phyloP scores from a whole-genome alignment of 1,140 invertebrate genomes.

The Coelopa frigida region DNA sequence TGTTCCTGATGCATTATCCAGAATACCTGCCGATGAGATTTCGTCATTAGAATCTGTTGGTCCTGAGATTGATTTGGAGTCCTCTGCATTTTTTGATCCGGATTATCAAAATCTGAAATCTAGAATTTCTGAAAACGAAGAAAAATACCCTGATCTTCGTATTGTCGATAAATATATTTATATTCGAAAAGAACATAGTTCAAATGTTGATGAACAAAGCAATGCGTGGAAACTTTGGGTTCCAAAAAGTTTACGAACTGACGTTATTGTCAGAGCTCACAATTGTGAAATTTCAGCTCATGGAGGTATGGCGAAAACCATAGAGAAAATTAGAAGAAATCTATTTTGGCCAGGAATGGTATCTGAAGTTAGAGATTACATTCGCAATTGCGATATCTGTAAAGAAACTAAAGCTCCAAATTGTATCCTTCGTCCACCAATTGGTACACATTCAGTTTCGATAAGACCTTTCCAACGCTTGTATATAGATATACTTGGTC shows the following conservation, averaged over 20 bases:
- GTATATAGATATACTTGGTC: constrained; percentile 7
- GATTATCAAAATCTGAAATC: not conserved
- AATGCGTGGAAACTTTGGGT: constrained; percentile 4
- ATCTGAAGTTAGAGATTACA: not conserved
- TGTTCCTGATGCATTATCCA: too few species aligned
- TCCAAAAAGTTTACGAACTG: not conserved
- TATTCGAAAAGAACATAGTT: not conserved
- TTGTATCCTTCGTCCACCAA: not conserved
- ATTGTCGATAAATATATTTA: not conserved
- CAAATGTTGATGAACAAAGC: not conserved
- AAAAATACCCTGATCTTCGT: not conserved
- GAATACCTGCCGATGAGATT: too few species aligned
- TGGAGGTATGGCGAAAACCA: constrained; percentile 1
- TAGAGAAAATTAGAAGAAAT: not conserved
- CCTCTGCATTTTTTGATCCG: too few species aligned
- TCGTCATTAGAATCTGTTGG: too few species aligned
- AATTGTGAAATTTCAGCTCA: not conserved
- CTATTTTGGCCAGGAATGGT: not conserved
- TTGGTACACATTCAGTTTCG: not conserved
- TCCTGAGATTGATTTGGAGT: too few species aligned
- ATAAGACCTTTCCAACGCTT: not conserved
- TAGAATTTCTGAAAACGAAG: not conserved
- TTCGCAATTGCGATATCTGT: not conserved
- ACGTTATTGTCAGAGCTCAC: not conserved
- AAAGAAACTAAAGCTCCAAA: constrained; percentile 2